Evolutionary conservation across 1,140 invertebrate species (phyloP), one percentile per base, ranked within the genome.

Genomic region (Uloborus diversus): DNA sequence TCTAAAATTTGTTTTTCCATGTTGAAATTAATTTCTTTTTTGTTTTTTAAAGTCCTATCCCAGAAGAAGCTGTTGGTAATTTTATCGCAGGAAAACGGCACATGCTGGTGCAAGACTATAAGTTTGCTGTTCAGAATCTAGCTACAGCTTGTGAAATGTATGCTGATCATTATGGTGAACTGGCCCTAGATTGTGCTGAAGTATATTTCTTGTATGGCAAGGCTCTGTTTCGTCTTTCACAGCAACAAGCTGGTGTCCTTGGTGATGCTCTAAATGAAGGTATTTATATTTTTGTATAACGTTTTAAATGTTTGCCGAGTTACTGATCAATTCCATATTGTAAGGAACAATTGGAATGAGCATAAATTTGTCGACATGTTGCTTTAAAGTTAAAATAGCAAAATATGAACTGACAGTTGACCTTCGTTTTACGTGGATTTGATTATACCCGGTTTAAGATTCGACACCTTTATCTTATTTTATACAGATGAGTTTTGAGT

Each of bases 131-230:
- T 0, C 88, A 90, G n/a, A 89, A 91, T 9, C 87, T 96, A 3
- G 91, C 92, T 25, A 90, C 92, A 84, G 93, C 93, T 0, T 94
- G 93, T 84, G 90, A 92, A 83, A 83, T 93, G 28, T 87, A 94
- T 20, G 90, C 90, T 1, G 86, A 90, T 11, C 88, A 92, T 78
- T 91, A 93, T 87, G 94, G 94, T 2, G 93, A 95, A 65, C 89
- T 90, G 13, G 91, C 91, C 0, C 90, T 92, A 82, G 92, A 96
- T 84, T 92, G 93, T 85, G 94, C 90, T 14, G 94, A 96, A 62
- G 92, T 93, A 13, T 96, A 96, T 86, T 91, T 94, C 79, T 88
- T 89, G 59, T 93, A 93, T 86, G 94, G 94, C 0, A 92, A 92
- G 85, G 91, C 95, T 3, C 87, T 97, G 4, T 87, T 97, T 23